phyloP scores from a whole-genome alignment of 2,797 vertebrate genomes.

The Acanthornis magna region DNA sequence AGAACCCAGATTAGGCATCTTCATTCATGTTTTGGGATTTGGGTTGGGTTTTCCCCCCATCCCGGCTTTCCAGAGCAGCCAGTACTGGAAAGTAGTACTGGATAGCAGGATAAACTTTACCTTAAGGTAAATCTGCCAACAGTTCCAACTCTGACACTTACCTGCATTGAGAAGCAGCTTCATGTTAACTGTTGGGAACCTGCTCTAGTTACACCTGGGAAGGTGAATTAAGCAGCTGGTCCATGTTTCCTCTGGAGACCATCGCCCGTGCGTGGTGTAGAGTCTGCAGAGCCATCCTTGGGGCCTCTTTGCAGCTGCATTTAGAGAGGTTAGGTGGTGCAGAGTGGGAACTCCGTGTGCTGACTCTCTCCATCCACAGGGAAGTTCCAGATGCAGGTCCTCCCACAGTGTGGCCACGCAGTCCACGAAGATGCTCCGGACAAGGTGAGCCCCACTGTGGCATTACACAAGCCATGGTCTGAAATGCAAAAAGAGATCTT shows the following conservation, averaged over 20 bases:
- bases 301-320: background rate
- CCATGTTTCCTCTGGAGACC: background rate
- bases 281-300: background rate
- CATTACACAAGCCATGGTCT: fast-evolving
- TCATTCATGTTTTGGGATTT: background rate
- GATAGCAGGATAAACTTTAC: background rate
- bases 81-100: background rate
- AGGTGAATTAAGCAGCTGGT: background rate
- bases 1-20: background rate
- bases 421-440: constrained; percentile 97
- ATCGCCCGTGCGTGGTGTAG: too few relatives aligned
- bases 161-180: background rate
- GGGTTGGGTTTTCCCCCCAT: fast-evolving
- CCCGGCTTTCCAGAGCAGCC: background rate
- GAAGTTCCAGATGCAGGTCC: constrained; percentile 99
- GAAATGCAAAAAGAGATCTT: background rate
- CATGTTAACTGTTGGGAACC: background rate
- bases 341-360: background rate
- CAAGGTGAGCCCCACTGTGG: constrained; percentile 78
- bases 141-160: background rate
- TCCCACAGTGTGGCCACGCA: constrained; percentile 96
- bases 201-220: background rate
- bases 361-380: constrained; percentile 75
- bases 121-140: background rate
- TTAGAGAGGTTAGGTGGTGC: background rate